Evolutionary conservation across 2,888 invertebrate species (phyloP).

Genomic region (Lysandra coridon): DNA sequence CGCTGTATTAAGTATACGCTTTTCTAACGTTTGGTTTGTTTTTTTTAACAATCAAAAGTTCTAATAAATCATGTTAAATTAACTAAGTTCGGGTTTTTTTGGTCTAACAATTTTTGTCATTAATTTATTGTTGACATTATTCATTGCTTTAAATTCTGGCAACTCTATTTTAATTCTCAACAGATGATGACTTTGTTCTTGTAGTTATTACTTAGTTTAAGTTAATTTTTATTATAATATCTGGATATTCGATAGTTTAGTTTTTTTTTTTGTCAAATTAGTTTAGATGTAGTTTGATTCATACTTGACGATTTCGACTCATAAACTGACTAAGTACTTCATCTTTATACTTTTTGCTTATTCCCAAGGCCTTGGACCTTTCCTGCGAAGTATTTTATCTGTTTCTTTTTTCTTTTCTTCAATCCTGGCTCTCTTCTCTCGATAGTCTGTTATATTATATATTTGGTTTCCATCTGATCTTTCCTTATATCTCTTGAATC

Average conservation of each 20-base stretch:
- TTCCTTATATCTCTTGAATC: background rate
- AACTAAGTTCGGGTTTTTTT: background rate
- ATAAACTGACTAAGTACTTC: background rate
- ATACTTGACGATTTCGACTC: background rate
- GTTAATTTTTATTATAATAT: background rate
- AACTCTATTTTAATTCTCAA: background rate
- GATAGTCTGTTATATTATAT: background rate
- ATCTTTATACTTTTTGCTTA: background rate
- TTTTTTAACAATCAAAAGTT: too few relatives aligned
- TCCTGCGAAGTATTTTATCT: background rate
- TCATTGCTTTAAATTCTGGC: background rate
- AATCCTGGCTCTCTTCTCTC: background rate
- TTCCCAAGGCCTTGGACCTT: background rate
- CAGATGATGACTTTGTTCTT: background rate
- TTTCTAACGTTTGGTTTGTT: too few relatives aligned
- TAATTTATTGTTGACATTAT: background rate
- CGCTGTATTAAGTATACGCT: too few relatives aligned
- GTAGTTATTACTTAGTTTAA: background rate
- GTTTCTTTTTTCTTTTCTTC: background rate
- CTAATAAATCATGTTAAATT: too few relatives aligned
- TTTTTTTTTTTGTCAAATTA: conserved; percentile 1
- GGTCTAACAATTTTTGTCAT: background rate
- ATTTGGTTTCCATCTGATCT: background rate
- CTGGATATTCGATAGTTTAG: background rate
- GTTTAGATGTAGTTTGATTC: background rate